Base-by-base conservation (phyloP, 2,113 vertebrate species). In the Vireo altiloquus region DNA sequence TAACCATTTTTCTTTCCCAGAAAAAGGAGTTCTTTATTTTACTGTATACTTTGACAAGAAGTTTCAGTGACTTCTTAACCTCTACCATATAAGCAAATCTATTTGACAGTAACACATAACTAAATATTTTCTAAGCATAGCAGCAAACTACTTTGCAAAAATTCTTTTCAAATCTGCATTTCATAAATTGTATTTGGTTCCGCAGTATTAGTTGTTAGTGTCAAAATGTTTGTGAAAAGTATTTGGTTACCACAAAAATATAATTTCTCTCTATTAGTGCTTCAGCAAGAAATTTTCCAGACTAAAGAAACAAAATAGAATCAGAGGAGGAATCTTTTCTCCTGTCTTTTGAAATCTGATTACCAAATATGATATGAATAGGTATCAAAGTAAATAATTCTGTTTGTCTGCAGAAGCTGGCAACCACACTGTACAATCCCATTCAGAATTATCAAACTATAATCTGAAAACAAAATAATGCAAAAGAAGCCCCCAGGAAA, bases 21-120 rank as follows among this genome's bases (percentile, higher is more conserved):
- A 82, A 97, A 76, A 95, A 91, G 59, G 40, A 94, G 30, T 15
- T 94, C 89, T 95, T 98, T 97, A 88, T 97, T 95, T 94, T 83
- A 59, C 71, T 82, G 47, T 56, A 63, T 39, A 30, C 31, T 74
- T 25, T 88, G 61, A 92, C 39, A 93, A 87, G 68, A 91, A 76
- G 31, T 82, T 92, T 81, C 65, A 44, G 40, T 70, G 76, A 94
- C 70, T 92, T 61, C 83, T 95, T 88, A 80, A 90, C 74, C 65
- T 87, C 92, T 54, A 76, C 78, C 16, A 19, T 40, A 61, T 70
- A 85, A 93, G 57, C 37, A 87, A 69, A 31, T 79, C 31, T 82
- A 53, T 90, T 89, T 78, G 64, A 93, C 57, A 85, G 40, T 42
- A 90, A 93, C 28, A 39, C 25, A 44, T 6, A 92, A 86, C 25